A percentile compares a stretch with the other conserved stretches of the same genome.
Conservation (phyloP, 2,113 vertebrate species). For the Lota lota region DNA sequence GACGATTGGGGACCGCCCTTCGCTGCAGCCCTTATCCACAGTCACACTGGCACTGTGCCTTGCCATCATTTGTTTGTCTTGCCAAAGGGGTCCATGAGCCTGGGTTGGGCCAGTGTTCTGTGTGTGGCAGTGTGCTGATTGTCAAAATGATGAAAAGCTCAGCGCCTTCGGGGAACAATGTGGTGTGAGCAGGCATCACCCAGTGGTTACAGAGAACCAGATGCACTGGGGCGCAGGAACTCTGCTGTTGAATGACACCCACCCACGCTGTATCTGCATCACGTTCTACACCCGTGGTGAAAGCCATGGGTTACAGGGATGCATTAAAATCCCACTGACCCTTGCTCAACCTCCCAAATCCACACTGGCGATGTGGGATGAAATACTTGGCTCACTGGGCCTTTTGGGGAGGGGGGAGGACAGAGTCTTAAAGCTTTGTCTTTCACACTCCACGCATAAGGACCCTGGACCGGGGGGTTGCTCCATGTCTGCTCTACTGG, state of each 20-base stretch:
- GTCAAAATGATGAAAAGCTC: slow-evolving; percentile 15
- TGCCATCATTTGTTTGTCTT: too few species aligned
- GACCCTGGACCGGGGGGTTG: too few species aligned
- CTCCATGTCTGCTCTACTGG: neutral
- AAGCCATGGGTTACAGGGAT: neutral
- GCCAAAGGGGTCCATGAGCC: slow-evolving; percentile 24
- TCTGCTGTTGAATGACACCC: neutral
- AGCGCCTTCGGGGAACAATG: slow-evolving; percentile 1
- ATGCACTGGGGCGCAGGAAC: neutral
- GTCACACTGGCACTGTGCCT: too few species aligned
- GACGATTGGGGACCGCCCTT: too few species aligned
- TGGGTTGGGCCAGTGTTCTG: neutral
- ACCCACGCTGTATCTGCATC: neutral
- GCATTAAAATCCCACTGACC: slow-evolving; percentile 39
- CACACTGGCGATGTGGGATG: slow-evolving; percentile 1
- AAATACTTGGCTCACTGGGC: too few species aligned
- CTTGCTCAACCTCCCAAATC: slow-evolving; percentile 29
- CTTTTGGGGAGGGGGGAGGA: too few species aligned
- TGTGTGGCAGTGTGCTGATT: slow-evolving; percentile 1
- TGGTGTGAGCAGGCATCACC: neutral
- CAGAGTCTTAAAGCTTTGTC: slow-evolving; percentile 1
- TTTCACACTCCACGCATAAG: neutral
- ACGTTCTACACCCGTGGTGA: neutral
- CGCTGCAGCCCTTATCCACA: too few species aligned
- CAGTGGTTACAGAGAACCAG: neutral